phyloP scores from a whole-genome alignment of 2,113 vertebrate genomes.

The Myiopsitta monachus region DNA sequence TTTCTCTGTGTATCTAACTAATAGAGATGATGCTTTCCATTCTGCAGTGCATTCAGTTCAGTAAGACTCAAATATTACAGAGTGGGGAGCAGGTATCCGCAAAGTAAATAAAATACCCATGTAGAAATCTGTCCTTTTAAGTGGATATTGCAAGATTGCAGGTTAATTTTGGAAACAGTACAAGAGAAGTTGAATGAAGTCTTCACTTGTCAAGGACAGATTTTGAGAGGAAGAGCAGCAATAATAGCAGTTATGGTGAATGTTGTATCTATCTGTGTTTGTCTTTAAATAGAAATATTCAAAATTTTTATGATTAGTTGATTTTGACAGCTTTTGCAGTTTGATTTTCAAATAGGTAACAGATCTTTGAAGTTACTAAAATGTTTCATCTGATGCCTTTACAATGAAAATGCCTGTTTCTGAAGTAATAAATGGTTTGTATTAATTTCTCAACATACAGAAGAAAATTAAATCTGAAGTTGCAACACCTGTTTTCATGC shows the following conservation, averaged over 20 bases:
- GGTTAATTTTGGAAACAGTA: not conserved
- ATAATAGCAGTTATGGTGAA: not conserved
- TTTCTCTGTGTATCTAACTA: not conserved
- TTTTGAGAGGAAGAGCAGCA: not conserved
- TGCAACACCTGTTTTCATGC: not conserved
- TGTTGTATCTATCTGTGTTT: not conserved
- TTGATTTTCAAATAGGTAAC: not conserved
- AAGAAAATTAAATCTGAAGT: not conserved
- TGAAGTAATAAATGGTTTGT: not conserved
- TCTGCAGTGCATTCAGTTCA: not conserved
- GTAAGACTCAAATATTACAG: not conserved
- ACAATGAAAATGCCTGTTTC: not conserved
- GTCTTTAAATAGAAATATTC: not conserved
- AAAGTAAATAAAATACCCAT: not conserved
- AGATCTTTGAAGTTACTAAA: not conserved
- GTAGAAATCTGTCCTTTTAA: not conserved
- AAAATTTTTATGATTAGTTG: not conserved
- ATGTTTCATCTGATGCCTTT: not conserved
- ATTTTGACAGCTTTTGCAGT: not conserved
- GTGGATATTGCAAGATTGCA: not conserved
- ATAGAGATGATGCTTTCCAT: not conserved
- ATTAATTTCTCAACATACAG: not conserved
- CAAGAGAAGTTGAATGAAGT: not conserved
- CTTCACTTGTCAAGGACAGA: not conserved
- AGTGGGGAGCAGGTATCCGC: rapidly evolving